Evolutionary conservation across 2,113 vertebrate species (phyloP).

Genomic region (Xyliphius kryptos): DNA sequence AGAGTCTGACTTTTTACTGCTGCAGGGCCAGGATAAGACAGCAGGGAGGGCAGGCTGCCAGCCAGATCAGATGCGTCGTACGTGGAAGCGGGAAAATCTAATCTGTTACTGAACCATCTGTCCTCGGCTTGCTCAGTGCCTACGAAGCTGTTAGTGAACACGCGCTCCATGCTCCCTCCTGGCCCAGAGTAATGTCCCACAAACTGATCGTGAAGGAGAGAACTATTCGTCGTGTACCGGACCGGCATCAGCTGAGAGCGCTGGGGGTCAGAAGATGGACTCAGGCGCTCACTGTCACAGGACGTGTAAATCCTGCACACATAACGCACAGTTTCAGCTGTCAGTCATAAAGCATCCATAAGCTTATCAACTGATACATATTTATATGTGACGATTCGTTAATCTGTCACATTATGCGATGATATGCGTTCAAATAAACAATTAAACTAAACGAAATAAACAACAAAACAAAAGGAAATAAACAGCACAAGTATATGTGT

Average conservation of each 20-base stretch:
- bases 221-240: constrained; percentile 74
- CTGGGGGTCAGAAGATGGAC: constrained; percentile 75
- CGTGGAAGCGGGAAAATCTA: constrained; percentile 68
- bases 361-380: too few species aligned
- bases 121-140: constrained; percentile 67
- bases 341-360: too few species aligned
- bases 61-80: constrained; percentile 77
- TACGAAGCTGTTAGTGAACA: constrained; percentile 73
- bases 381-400: too few species aligned
- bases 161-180: constrained; percentile 69
- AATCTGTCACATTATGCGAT: too few species aligned
- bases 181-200: constrained; percentile 74
- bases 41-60: constrained; percentile 72
- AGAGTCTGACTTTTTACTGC: constrained; percentile 75
- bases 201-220: constrained; percentile 80
- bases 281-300: constrained; percentile 76
- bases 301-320: constrained; percentile 75
- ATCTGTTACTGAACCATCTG: constrained; percentile 73
- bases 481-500: too few species aligned
- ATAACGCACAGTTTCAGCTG: constrained; percentile 2
- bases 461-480: too few species aligned
- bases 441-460: too few species aligned
- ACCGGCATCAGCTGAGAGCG: constrained; percentile 76
- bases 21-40: constrained; percentile 74
- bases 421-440: too few species aligned